phyloP scores from a whole-genome alignment of 2,888 invertebrate species.

The Chrysina gloriosa region DNA sequence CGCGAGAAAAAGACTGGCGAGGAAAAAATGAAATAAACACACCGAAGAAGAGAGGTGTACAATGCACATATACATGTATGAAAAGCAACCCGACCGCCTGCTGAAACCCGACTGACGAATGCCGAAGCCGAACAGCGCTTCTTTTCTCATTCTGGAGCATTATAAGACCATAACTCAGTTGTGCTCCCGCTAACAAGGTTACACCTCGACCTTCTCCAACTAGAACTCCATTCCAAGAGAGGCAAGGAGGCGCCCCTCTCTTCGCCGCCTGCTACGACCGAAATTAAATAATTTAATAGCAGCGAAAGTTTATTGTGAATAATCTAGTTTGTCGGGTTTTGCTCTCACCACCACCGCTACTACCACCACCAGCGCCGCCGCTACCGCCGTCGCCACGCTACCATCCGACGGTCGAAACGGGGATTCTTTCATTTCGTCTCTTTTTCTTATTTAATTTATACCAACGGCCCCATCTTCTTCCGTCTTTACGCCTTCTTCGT shows the following conservation, averaged over 20 bases:
- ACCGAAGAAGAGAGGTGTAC: no score
- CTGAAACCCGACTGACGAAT: conserved; percentile 61
- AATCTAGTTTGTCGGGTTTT: conserved; percentile 63
- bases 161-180: conserved; percentile 67
- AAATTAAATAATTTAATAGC: conserved; percentile 69
- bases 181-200: conserved; percentile 66
- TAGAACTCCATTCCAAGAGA: conserved; percentile 55
- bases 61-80: conserved; percentile 15
- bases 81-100: conserved; percentile 55
- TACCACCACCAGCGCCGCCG: conserved; percentile 5
- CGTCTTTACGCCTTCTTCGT: no score
- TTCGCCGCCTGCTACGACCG: conserved; percentile 51
- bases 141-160: conserved; percentile 64
- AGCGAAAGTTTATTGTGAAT: conserved; percentile 68
- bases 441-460: conserved; percentile 13
- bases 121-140: conserved; percentile 61
- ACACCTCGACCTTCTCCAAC: conserved; percentile 66
- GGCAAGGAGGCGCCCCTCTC: conserved; percentile 52
- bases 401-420: neutral
- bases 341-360: conserved; percentile 42
- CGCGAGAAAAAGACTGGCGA: no score
- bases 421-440: conserved; percentile 5
- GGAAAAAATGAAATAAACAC: no score
- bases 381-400: neutral
- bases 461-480: no score